A percentile compares a stretch with the other conserved stretches of the same genome.
Conservation (phyloP, 2,888 invertebrate genomes). For the Colletes collaris region DNA sequence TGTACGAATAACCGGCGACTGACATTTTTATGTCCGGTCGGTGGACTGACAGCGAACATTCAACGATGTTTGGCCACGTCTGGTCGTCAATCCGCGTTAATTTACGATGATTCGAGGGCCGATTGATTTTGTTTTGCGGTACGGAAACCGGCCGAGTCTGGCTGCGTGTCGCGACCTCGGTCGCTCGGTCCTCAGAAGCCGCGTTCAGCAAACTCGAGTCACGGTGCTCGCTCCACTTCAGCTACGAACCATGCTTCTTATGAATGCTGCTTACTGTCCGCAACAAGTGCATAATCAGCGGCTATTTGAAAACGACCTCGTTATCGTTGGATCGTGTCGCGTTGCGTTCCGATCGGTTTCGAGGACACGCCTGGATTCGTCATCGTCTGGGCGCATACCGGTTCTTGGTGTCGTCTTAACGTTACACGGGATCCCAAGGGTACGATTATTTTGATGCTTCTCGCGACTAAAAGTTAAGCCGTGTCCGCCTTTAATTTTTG, state of each 20-base stretch:
- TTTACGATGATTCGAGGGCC: conserved; percentile 79
- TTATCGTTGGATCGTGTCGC: conserved; percentile 64
- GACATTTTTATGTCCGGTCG: conserved; percentile 75
- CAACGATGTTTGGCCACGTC: conserved; percentile 64
- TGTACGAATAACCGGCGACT: conserved; percentile 59
- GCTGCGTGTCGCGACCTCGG: conserved; percentile 10
- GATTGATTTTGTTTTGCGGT: conserved; percentile 76
- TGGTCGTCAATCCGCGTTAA: conserved; percentile 73
- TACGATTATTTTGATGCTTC: background rate
- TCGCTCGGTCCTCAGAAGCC: conserved; percentile 29
- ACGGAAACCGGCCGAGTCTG: conserved; percentile 40
- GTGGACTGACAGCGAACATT: conserved; percentile 63
- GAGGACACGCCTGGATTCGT: conserved; percentile 75
- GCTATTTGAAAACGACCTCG: conserved; percentile 59
- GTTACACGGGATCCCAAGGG: background rate
- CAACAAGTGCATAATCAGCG: conserved; percentile 61
- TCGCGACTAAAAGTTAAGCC: background rate
- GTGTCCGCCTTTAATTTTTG: background rate
- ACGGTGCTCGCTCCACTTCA: conserved; percentile 57
- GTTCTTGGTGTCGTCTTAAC: conserved; percentile 52
- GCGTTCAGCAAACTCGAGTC: conserved; percentile 5
- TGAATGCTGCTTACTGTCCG: conserved; percentile 71
- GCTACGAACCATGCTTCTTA: conserved; percentile 65
- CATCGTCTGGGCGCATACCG: conserved; percentile 67
- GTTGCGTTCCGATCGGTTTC: conserved; percentile 65